phyloP scores from a whole-genome alignment of 1,140 invertebrate genomes.

The Diuraphis noxia region DNA sequence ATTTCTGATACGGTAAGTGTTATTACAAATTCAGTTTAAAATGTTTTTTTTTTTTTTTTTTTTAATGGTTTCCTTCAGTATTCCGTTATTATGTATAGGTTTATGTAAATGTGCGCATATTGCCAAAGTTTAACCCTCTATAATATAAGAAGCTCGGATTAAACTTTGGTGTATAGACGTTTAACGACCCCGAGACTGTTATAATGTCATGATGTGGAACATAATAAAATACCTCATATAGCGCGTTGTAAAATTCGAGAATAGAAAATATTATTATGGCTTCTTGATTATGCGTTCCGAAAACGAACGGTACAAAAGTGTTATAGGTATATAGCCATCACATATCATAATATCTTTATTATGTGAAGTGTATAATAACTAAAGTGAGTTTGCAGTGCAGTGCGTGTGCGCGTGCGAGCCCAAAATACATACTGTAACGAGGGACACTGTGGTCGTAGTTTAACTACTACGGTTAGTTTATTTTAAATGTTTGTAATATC shows the following conservation, averaged over 20 bases:
- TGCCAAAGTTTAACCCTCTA: conserved; percentile 50
- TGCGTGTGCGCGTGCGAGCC: no score
- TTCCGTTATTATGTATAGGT: conserved; percentile 27
- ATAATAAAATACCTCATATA: conserved; percentile 36
- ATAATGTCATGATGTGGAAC: conserved; percentile 41
- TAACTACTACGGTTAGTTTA: background rate
- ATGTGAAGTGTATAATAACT: background rate
- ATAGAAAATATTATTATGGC: background rate
- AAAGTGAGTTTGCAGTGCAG: background rate
- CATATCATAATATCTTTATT: background rate
- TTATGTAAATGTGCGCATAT: conserved; percentile 50
- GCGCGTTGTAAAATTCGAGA: background rate
- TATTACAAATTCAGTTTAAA: conserved; percentile 43
- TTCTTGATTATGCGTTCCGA: background rate
- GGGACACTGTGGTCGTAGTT: background rate
- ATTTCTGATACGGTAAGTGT: conserved; percentile 35
- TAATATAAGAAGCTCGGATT: conserved; percentile 43
- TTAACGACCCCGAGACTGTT: conserved; percentile 37
- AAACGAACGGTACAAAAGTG: background rate
- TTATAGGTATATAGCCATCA: background rate
- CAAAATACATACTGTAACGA: background rate
- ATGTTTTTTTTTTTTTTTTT: conserved; percentile 32
- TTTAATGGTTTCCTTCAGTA: conserved; percentile 39
- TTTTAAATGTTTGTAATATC: background rate
- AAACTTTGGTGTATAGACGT: conserved; percentile 41